A percentile compares a stretch with the other conserved stretches of the same genome.
These are phyloP conservation scores for Gonioctena quinquepunctata DNA, from an alignment of 1,140 invertebrate genomes.

Conservation along the genomic window DNA sequence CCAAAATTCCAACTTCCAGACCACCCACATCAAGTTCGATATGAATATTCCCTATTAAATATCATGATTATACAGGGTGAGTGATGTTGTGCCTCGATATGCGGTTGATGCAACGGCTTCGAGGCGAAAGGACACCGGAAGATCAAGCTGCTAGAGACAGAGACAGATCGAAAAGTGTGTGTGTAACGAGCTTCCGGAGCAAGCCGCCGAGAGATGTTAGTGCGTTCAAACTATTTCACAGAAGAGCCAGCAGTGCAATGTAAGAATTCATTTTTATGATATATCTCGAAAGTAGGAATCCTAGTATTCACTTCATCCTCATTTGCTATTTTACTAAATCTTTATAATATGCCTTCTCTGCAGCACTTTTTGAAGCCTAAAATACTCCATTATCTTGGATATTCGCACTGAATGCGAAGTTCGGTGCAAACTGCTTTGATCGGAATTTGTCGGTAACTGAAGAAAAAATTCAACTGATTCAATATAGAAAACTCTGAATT, in stretches of 20 bases:
- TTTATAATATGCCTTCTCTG: too few relatives aligned
- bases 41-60: not conserved
- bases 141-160: constrained; percentile 51
- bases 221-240: constrained; percentile 62
- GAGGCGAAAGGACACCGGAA: constrained; percentile 56
- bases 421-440: too few relatives aligned
- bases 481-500: too few relatives aligned
- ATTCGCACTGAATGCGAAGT: too few relatives aligned
- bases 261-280: too few relatives aligned
- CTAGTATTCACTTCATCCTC: too few relatives aligned
- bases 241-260: constrained; percentile 64
- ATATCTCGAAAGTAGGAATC: too few relatives aligned
- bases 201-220: constrained; percentile 55
- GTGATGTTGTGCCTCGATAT: constrained; percentile 59
- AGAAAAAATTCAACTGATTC: too few relatives aligned
- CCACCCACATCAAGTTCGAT: not conserved
- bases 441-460: too few relatives aligned
- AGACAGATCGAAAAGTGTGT: constrained; percentile 65
- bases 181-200: constrained; percentile 61
- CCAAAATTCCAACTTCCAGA: not conserved
- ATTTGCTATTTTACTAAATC: too few relatives aligned
- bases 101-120: constrained; percentile 64
- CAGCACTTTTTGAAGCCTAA: too few relatives aligned
- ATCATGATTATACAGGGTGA: not conserved
- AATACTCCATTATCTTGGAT: too few relatives aligned